Percentiles rank a stretch among this genome's conserved stretches.
phyloP scores from a whole-genome alignment of 1,140 invertebrate species.

The Ceratina japonica region DNA sequence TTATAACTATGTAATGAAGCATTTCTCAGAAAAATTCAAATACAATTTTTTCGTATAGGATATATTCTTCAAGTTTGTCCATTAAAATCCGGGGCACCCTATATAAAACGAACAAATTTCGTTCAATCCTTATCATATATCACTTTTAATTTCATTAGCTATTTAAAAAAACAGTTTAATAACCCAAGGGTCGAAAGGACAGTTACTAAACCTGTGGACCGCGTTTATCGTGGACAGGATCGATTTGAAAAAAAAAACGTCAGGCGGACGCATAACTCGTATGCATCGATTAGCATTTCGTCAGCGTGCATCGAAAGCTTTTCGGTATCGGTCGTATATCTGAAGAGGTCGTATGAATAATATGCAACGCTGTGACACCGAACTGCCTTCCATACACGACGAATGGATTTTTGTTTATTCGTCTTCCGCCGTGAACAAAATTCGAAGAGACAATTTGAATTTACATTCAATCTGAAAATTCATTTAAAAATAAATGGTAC shows the following conservation, averaged over 20 bases:
- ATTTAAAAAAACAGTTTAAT: not conserved
- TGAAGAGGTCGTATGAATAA: slow-evolving; percentile 27
- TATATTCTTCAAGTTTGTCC: no score
- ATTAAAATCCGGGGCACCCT: no score
- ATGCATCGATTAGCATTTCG: slow-evolving; percentile 52
- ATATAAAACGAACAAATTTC: no score
- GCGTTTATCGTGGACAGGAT: slow-evolving; percentile 39
- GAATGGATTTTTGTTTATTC: slow-evolving; percentile 14
- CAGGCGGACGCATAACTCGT: slow-evolving; percentile 20
- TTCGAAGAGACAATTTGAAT: not conserved
- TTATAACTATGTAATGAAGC: no score
- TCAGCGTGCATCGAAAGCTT: slow-evolving; percentile 36
- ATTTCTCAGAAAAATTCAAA: no score
- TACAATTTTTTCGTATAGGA: no score
- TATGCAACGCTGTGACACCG: slow-evolving; percentile 9
- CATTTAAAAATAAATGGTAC: no score
- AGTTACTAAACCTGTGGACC: not conserved
- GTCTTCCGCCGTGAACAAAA: not conserved
- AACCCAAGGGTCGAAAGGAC: not conserved
- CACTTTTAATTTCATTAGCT: no score
- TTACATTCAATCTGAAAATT: not conserved
- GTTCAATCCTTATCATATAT: no score
- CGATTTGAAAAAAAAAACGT: slow-evolving; percentile 12
- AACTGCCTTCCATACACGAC: not conserved
- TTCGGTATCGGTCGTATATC: slow-evolving; percentile 54